Evolutionary conservation across 2,888 invertebrate species (phyloP), one percentile per base, ranked within the genome.

Genomic region (Hanleya hanleyi): DNA sequence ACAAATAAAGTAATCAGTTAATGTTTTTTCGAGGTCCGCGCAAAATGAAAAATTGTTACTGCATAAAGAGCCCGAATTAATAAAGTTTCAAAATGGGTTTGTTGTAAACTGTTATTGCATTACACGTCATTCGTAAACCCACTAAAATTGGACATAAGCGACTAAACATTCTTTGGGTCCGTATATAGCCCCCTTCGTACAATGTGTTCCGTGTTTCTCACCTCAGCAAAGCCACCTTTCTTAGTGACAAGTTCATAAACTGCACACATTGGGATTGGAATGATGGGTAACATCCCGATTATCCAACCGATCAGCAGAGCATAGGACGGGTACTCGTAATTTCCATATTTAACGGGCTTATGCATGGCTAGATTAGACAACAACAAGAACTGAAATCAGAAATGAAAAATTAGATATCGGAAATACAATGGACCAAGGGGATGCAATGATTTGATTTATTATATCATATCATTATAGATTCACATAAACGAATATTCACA

Each of bases 261-360:
- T 41, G 84, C 78, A 50, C 83, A 76, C 37, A 84, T 67, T 18
- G 89, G 89, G 12, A 90, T 84, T 5, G 88, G 88, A 1, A 90
- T 37, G 9, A 90, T 71, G 41, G 90, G 89, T 33, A 82, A 70
- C 9, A 88, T 72, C 5, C 86, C 89, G n/a, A 89, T 76, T 32
- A 82, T 73, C 88, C 89, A 89, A 35, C 90, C 90, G 41, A 88
- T 69, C 4, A 77, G 79, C n/a, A 89, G 78, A 6, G 89, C 88
- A 88, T 89, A 89, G 12, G 69, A 51, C 1, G 90, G 90, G 76
- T 89, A 90, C 15, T 75, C 47, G 74, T 87, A 86, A 29, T 79
- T 80, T 18, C 88, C 89, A 77, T 91, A 91, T 0, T 88, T 87
- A 6, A 91, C 91, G 12, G 91, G 88, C 22, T 83, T 85, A 70